These are phyloP conservation scores for Harpegnathos saltator DNA, from an alignment of 1,140 invertebrate genomes.

Conservation along the genomic window DNA sequence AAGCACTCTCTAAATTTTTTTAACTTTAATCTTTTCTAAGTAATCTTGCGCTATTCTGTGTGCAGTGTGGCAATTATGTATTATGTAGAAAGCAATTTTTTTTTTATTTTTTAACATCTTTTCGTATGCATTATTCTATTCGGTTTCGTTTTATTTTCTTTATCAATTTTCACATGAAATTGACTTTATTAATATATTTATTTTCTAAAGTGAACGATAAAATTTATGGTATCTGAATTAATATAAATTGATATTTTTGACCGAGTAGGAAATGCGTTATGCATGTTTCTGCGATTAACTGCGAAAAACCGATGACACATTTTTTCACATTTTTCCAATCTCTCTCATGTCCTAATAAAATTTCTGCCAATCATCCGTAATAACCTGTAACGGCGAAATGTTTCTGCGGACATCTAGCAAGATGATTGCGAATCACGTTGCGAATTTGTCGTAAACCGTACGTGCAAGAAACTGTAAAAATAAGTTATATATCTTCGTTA, in stretches of 20 bases:
- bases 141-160: neutral
- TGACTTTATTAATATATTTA: neutral
- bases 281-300: neutral
- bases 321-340: neutral
- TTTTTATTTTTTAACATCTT: too few relatives aligned
- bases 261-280: neutral
- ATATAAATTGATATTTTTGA: conserved; percentile 1
- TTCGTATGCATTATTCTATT: neutral
- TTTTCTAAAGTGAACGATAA: neutral
- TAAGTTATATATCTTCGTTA: conserved; percentile 44
- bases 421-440: conserved; percentile 21
- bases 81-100: too few relatives aligned
- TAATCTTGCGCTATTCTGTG: too few relatives aligned
- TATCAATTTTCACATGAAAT: conserved; percentile 7
- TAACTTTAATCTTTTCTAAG: too few relatives aligned
- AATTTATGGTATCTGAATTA: neutral
- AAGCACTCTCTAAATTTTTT: too few relatives aligned
- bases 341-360: conserved; percentile 5
- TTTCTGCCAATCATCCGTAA: neutral
- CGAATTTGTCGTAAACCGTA: conserved; percentile 29
- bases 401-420: conserved; percentile 17
- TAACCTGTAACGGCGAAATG: neutral
- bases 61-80: too few relatives aligned
- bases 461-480: conserved; percentile 35
- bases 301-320: neutral